Evolutionary conservation across 2,113 vertebrate species (phyloP), one percentile per base, ranked within the genome.

Genomic region (Xiphias gladius): DNA sequence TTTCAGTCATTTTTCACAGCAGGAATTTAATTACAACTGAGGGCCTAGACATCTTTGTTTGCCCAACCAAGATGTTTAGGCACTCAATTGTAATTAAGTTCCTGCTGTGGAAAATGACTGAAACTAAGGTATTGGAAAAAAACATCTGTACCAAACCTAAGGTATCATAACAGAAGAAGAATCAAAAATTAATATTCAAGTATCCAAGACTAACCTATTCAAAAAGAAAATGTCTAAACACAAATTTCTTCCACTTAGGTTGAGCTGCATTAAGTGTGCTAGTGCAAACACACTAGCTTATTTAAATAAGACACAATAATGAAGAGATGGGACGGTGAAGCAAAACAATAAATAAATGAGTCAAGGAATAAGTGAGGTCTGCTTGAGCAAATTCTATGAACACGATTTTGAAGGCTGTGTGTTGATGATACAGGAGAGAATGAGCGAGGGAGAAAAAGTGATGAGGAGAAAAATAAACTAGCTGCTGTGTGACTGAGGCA

Each of bases 281-380:
- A n/a, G n/a, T 19, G 54, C 8, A 41, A 62, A 62, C 55, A 30
- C 54, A 61, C 14, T 1, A 16, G 70, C 39, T 37, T 7, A 22
- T 16, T 66, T 28, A 52, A 57, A 26, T 48, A 10, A 6, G 11
- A 76, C 35, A 75, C 66, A 58, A 39, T 39, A 66, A 73, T 16
- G 22, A n/a, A 52, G 74, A 28, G 39, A 52, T 19, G n/a, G 37
- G 65, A 71, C 1, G 30, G 4, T 55, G 43, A 43, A 37, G 24
- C 43, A 12, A 30, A 39, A 57, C 81, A 43, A 32, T 35, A 39
- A 63, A 58, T 63, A 54, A 62, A 77, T 59, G 62, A 65, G 61
- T 78, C 62, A 73, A 63, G 57, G 69, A 74, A 70, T 43, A 39
- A 39, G 4, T 5, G 4, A 77, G 72, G 62, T 41, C 72, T 54